Base-by-base conservation (phyloP, 2,888 invertebrate species). In the Syritta pipiens region DNA sequence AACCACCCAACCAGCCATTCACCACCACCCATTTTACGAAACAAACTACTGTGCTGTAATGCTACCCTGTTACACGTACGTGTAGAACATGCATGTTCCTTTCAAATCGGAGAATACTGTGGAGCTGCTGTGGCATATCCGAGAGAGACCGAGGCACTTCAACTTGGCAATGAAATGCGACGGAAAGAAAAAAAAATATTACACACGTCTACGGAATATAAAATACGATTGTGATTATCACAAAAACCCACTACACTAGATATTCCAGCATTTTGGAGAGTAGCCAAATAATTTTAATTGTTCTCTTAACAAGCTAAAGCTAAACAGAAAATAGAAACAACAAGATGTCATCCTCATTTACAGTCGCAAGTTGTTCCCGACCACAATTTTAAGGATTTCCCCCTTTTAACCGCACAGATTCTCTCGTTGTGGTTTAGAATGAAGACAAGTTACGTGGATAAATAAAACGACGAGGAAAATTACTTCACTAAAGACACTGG, bases 101-200 rank as follows among this genome's bases (percentile, higher is more conserved):
- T 57, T 62, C 74, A 32, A 53, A 60, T 53, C 35, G 19, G 59
- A 44, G 32, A 7, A 49, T 20, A 10, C 24, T 44, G 20, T 20
- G 14, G 17, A 60, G 46, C 30, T 26, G 28, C 22, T 35, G 44
- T 5, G n/a, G 19, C 63, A 76, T 59, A 35, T 40, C 59, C 48
- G 71, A 42, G 53, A 28, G 40, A 10, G 42, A 14, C 9, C 49
- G 62, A n/a, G n/a, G n/a, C n/a, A 46, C 22, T 42, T 71, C 24
- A 51, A 57, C 57, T 76, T 76, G 71, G 62, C 76, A 76, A 69
- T 76, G 76, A 76, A 76, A 63, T 48, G 35, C 51, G 28, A 57
- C 48, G 46, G 35, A 28, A 48, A 49, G 51, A 59, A 59, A 60
- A 26, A 48, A 5, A 44, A 32, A 42, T 32, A 48, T 40, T 26